These are phyloP conservation scores for Herminia tarsipennalis DNA, from an alignment of 2,888 invertebrate species.

Conservation along the genomic window DNA sequence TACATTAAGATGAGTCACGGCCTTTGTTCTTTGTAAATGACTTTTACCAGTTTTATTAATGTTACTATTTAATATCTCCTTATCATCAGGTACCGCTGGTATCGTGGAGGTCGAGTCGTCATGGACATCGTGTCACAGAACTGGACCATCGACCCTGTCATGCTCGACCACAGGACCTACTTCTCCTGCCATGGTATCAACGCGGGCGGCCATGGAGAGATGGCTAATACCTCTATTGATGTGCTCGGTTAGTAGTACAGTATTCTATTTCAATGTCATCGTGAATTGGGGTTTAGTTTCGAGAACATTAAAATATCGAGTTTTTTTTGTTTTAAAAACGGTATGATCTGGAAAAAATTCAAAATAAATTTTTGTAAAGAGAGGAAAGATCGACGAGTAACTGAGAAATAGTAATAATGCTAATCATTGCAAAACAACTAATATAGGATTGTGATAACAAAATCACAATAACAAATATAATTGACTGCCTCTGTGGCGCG, in stretches of 20 bases:
- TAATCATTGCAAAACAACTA: not conserved
- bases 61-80: not conserved
- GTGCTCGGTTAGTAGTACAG: conserved; percentile 80
- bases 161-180: conserved; percentile 94
- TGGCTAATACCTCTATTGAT: conserved; percentile 83
- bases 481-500: no score
- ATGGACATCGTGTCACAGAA: conserved; percentile 91
- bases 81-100: conserved; percentile 89
- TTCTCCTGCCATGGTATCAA: conserved; percentile 96
- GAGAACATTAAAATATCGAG: no score
- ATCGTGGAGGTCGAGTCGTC: conserved; percentile 90
- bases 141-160: conserved; percentile 93
- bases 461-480: no score
- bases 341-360: no score
- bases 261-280: not conserved
- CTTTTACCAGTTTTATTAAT: not conserved
- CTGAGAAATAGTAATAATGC: not conserved
- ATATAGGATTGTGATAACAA: no score
- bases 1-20: no score
- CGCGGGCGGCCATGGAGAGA: conserved; percentile 91
- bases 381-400: no score
- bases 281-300: no score
- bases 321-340: no score
- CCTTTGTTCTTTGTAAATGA: no score
- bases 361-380: no score